A percentile compares a stretch with the other conserved stretches of the same genome.
phyloP scores from a whole-genome alignment of 2,113 vertebrate genomes.

The Isurus oxyrinchus region DNA sequence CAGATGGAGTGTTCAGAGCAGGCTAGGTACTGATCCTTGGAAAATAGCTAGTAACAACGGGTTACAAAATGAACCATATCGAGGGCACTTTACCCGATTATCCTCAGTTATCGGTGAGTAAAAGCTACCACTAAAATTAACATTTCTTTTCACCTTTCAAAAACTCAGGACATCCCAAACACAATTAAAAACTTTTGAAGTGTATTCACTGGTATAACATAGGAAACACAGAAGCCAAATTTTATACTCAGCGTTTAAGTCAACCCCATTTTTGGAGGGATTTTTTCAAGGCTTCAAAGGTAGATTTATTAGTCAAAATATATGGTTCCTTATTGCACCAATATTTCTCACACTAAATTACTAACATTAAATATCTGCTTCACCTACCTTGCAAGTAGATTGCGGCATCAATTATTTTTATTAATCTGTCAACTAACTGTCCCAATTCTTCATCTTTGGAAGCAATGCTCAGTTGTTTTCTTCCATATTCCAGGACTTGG shows the following conservation, averaged over 20 bases:
- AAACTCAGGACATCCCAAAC: not conserved
- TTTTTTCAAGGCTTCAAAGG: no score
- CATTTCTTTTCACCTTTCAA: not conserved
- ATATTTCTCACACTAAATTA: constrained; percentile 33
- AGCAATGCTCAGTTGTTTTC: constrained; percentile 60
- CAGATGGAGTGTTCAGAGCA: not conserved
- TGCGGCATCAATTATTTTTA: constrained; percentile 75
- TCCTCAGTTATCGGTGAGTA: not conserved
- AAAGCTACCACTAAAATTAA: not conserved
- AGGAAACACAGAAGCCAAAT: no score
- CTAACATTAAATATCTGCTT: constrained; percentile 32
- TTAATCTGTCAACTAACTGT: constrained; percentile 55
- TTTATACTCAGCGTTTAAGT: no score
- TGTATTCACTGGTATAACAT: no score
- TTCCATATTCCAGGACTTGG: constrained; percentile 65
- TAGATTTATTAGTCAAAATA: no score
- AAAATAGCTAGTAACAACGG: not conserved
- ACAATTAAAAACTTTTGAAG: not conserved
- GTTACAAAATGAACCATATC: not conserved
- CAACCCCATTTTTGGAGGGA: no score
- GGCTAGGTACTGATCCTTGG: not conserved
- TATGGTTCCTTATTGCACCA: not conserved
- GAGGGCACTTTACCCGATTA: not conserved
- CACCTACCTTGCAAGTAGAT: constrained; percentile 76
- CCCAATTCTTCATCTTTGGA: constrained; percentile 48